A percentile compares a stretch with the other conserved stretches of the same genome.
Conservation (phyloP, 2,888 invertebrate species). For the Venustoraphidia nigricollis region DNA sequence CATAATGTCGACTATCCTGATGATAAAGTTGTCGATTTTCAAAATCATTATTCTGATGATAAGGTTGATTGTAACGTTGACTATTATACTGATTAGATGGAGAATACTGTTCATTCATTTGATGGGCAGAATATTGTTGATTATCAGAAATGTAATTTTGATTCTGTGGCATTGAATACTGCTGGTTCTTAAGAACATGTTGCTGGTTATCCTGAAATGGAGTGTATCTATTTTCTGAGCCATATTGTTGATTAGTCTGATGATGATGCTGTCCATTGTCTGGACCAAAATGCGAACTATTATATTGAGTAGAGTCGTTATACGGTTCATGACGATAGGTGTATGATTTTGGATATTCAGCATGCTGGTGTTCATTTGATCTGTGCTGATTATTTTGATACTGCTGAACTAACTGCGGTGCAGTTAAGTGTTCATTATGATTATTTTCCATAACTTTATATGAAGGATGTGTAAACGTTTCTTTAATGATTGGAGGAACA, state of each 20-base stretch:
- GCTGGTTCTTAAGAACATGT: slow-evolving; percentile 4
- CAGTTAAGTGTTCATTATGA: not conserved
- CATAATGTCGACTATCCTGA: no score
- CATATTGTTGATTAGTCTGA: slow-evolving; percentile 7
- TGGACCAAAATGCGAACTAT: no score
- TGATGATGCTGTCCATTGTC: slow-evolving; percentile 2
- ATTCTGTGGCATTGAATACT: slow-evolving; percentile 1
- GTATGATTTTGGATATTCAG: not conserved
- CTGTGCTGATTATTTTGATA: not conserved
- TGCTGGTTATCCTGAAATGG: slow-evolving; percentile 7
- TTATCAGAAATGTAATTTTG: not conserved
- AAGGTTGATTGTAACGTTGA: no score
- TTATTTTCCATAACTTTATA: not conserved
- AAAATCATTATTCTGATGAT: no score
- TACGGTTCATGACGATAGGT: not conserved
- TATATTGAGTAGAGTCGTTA: no score
- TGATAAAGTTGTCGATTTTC: no score
- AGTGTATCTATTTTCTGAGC: slow-evolving; percentile 11
- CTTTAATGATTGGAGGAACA: slow-evolving; percentile 11
- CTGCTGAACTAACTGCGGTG: slow-evolving; percentile 3
- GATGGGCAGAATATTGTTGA: not conserved
- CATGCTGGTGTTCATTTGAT: slow-evolving; percentile 4
- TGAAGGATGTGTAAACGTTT: not conserved
- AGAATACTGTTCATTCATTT: no score
- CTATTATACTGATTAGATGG: no score